These are phyloP conservation scores for Drosophila miranda DNA, from an alignment of 1,140 invertebrate species.

Conservation along the genomic window DNA sequence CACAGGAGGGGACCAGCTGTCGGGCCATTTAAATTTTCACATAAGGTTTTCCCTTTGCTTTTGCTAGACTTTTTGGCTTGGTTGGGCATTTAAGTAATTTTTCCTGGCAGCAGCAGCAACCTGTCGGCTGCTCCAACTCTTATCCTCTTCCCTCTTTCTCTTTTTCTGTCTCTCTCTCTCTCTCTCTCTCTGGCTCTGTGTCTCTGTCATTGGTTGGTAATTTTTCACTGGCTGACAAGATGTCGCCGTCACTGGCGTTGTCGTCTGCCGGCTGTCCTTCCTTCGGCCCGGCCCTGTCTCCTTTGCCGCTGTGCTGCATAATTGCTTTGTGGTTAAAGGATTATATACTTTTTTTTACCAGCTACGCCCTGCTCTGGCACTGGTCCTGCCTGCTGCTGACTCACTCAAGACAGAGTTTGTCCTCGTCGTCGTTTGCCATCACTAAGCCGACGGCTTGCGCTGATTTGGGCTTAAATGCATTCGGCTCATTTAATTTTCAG, in stretches of 20 bases:
- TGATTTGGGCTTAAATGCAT: constrained; percentile 79
- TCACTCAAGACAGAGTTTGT: constrained; percentile 64
- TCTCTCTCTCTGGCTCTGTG: not conserved
- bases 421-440: constrained; percentile 23
- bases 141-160: not conserved
- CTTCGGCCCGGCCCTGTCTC: constrained; percentile 3
- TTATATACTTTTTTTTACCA: constrained; percentile 62
- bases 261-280: constrained; percentile 6
- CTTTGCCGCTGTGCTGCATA: constrained; percentile 59
- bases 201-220: constrained; percentile 53
- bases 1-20: constrained; percentile 10
- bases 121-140: constrained; percentile 39
- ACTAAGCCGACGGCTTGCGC: constrained; percentile 68
- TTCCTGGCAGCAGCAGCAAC: constrained; percentile 45
- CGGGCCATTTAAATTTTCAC: constrained; percentile 52
- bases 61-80: constrained; percentile 53
- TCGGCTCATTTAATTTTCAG: constrained; percentile 75
- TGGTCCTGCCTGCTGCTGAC: constrained; percentile 49
- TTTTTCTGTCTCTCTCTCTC: not conserved
- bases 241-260: constrained; percentile 49
- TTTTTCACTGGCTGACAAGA: constrained; percentile 74
- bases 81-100: constrained; percentile 62
- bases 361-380: constrained; percentile 20
- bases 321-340: constrained; percentile 78
- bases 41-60: constrained; percentile 21